These are phyloP conservation scores for Cebus imitator DNA, from an alignment of 2,113 vertebrate genomes.

Conservation along the genomic window DNA sequence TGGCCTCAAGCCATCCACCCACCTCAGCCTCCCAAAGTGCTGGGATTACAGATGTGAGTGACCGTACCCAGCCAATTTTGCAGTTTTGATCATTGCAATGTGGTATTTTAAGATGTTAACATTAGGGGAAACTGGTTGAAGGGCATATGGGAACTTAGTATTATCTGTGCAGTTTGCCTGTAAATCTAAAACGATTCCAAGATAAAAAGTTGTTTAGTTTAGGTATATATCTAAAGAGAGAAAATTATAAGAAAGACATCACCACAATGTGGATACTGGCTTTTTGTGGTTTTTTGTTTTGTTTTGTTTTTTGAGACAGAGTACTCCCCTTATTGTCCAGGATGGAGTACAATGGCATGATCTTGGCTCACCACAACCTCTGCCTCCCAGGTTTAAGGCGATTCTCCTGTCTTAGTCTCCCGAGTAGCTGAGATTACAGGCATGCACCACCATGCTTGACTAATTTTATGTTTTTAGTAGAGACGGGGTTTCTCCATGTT, in stretches of 20 bases:
- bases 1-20: not conserved
- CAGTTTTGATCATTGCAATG: not conserved
- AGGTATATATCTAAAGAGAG: not conserved
- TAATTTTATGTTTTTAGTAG: no score
- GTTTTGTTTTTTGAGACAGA: not conserved
- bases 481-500: no score
- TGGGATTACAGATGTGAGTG: no score
- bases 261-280: not conserved
- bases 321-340: no score
- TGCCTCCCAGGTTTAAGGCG: no score
- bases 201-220: not conserved
- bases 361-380: no score
- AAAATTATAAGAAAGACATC: not conserved
- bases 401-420: no score
- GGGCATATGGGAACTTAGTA: not conserved
- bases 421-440: no score
- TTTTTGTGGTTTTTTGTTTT: not conserved
- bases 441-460: no score
- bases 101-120: not conserved
- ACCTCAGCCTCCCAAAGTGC: no score
- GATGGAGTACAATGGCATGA: no score
- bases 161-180: not conserved
- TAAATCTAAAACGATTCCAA: conserved; percentile 7
- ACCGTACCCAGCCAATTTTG: not conserved
- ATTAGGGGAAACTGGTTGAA: not conserved